Evolutionary conservation across 2,797 vertebrate species (phyloP).

Genomic region (Falco biarmicus): DNA sequence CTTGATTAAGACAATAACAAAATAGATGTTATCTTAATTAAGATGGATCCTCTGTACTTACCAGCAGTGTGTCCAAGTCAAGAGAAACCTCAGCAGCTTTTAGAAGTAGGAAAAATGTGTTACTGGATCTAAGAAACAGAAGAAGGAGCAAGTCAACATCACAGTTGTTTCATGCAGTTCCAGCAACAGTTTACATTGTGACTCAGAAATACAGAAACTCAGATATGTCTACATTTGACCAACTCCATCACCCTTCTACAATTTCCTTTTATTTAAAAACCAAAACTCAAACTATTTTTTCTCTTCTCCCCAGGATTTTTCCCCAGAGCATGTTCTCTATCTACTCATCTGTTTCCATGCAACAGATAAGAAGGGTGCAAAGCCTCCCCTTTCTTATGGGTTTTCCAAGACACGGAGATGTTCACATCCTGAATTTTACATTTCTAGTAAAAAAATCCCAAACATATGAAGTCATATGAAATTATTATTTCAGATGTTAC

Average conservation of each 20-base stretch:
- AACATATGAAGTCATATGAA: not conserved
- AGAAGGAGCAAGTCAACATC: not conserved
- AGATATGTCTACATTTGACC: not conserved
- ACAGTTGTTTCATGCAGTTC: not conserved
- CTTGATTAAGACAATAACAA: not conserved
- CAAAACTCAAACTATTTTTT: not conserved
- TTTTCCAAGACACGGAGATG: not conserved
- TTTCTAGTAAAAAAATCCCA: not conserved
- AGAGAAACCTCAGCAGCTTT: not conserved
- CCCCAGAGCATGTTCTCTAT: not conserved
- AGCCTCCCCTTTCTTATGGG: not conserved
- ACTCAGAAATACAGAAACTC: not conserved
- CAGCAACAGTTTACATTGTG: not conserved
- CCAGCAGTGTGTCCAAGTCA: not conserved
- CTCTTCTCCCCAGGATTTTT: not conserved
- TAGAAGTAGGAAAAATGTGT: not conserved
- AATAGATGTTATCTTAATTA: not conserved
- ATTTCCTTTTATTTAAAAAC: not conserved
- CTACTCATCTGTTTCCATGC: not conserved
- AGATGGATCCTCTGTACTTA: not conserved
- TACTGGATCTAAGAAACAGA: slow-evolving; percentile 41
- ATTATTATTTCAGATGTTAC: not conserved
- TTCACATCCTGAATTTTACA: not conserved
- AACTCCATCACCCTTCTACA: not conserved
- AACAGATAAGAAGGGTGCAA: not conserved